A percentile compares a stretch with the other conserved stretches of the same genome.
Conservation (phyloP, 1,140 invertebrate genomes). For the Zaprionus ghesquierei region DNA sequence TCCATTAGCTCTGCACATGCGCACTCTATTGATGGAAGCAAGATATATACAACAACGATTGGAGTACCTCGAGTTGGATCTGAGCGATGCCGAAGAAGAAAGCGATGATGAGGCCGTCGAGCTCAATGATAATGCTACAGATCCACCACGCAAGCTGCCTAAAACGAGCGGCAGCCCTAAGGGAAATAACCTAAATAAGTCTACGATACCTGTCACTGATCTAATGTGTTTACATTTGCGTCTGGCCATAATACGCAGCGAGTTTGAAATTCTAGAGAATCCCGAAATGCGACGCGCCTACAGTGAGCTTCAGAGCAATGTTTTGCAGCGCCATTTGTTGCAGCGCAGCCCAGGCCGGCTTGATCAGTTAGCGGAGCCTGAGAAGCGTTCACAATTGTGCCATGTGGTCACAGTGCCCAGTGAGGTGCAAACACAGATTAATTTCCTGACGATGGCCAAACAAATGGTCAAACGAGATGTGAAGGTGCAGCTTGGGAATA, state of each 20-base stretch:
- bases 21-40: conserved; percentile 84
- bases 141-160: conserved; percentile 28
- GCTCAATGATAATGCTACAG: conserved; percentile 39
- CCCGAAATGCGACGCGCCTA: conserved; percentile 84
- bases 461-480: conserved; percentile 27
- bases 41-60: conserved; percentile 84
- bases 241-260: conserved; percentile 85
- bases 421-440: conserved; percentile 83
- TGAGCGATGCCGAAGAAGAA: conserved; percentile 82
- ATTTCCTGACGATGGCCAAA: conserved; percentile 81
- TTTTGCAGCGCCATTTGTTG: conserved; percentile 46
- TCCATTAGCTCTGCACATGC: conserved; percentile 84
- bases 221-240: conserved; percentile 85
- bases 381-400: conserved; percentile 50
- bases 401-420: conserved; percentile 84
- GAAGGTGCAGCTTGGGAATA: conserved; percentile 63
- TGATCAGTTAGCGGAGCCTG: not conserved
- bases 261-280: conserved; percentile 86
- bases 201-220: conserved; percentile 77
- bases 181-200: conserved; percentile 54
- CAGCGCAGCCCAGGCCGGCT: conserved; percentile 46
- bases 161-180: conserved; percentile 26
- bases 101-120: conserved; percentile 65
- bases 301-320: conserved; percentile 61
- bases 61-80: conserved; percentile 83